Percentiles rank a stretch among this genome's conserved stretches.
Conservation (phyloP, 2,888 invertebrate genomes). For the Pammene fasciana region DNA sequence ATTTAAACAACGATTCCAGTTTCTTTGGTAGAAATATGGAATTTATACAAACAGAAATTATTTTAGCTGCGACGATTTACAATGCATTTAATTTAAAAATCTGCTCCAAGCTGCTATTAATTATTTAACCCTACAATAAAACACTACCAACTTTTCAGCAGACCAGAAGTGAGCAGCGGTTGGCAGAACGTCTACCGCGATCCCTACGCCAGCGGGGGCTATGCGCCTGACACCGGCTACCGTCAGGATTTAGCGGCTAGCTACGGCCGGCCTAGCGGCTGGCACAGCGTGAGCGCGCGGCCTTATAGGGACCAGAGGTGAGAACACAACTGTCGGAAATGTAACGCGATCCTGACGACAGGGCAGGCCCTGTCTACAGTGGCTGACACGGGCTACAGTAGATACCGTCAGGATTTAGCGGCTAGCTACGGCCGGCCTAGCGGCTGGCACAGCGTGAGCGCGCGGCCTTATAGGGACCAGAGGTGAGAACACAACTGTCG, state of each 20-base stretch:
- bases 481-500: slow-evolving; percentile 48
- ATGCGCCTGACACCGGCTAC: slow-evolving; percentile 42
- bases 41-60: no score
- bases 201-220: slow-evolving; percentile 46
- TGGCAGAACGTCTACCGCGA: slow-evolving; percentile 62
- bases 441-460: slow-evolving; percentile 74
- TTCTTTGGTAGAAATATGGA: no score
- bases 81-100: no score
- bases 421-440: slow-evolving; percentile 50
- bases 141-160: slow-evolving; percentile 45
- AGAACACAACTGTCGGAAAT: slow-evolving; percentile 27
- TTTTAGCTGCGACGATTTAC: no score
- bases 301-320: slow-evolving; percentile 76
- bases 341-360: slow-evolving; percentile 50
- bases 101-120: no score
- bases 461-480: slow-evolving; percentile 76
- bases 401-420: slow-evolving; percentile 43
- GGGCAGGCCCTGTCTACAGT: slow-evolving; percentile 41
- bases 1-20: no score
- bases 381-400: slow-evolving; percentile 33
- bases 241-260: slow-evolving; percentile 45
- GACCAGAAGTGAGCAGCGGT: slow-evolving; percentile 60
- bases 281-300: slow-evolving; percentile 72
- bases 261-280: slow-evolving; percentile 58
- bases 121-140: not conserved